Percentiles rank a stretch among this genome's conserved stretches.
phyloP scores from a whole-genome alignment of 2,888 invertebrate genomes.

The Oxycera nigricornis region DNA sequence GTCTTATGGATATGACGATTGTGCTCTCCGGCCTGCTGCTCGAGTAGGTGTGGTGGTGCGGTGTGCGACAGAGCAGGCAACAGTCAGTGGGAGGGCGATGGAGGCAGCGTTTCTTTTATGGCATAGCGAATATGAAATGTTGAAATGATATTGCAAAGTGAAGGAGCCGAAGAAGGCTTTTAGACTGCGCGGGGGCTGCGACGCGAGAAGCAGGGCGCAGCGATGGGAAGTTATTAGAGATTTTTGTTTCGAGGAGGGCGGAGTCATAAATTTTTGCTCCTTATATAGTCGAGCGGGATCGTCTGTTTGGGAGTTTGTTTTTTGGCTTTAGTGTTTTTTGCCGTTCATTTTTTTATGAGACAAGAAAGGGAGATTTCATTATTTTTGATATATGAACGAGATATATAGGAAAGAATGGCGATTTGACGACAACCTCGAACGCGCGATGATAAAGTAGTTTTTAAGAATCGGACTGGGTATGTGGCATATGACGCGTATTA shows the following conservation, averaged over 20 bases:
- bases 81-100: constrained; percentile 4
- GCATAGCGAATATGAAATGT: constrained; percentile 40
- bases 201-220: constrained; percentile 1
- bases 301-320: constrained; percentile 18
- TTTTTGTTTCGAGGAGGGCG: constrained; percentile 42
- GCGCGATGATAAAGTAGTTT: background rate
- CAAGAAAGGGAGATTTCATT: constrained; percentile 28
- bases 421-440: constrained; percentile 13
- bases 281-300: constrained; percentile 29
- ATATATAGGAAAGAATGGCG: constrained; percentile 14
- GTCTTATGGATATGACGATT: constrained; percentile 30
- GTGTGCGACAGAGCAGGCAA: constrained; percentile 26
- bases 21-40: constrained; percentile 5
- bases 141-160: constrained; percentile 39
- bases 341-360: background rate
- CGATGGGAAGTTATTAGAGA: constrained; percentile 35
- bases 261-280: constrained; percentile 48
- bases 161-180: constrained; percentile 6
- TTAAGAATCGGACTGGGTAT: background rate
- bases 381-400: constrained; percentile 29
- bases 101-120: constrained; percentile 30
- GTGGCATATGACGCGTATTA: constrained; percentile 12
- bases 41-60: constrained; percentile 22
- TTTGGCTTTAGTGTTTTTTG: background rate
- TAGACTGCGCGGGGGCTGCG: background rate